Percentiles rank a stretch among this genome's conserved stretches.
Evolutionary conservation across 2,888 invertebrate genomes (phyloP).

Genomic region (Sphaeridia pumilis): DNA sequence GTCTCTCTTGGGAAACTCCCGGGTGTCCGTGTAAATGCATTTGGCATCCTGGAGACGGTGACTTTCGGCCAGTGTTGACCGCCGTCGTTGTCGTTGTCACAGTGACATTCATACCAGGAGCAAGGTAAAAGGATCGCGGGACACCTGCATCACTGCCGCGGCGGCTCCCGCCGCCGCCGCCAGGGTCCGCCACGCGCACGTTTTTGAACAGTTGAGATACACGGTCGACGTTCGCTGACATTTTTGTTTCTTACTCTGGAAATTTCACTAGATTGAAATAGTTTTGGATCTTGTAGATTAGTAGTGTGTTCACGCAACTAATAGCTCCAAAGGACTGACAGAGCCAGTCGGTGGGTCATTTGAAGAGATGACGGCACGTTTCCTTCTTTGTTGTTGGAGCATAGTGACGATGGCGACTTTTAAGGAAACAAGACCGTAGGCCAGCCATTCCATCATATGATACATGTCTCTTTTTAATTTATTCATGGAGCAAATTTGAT

Average conservation of each 20-base stretch:
- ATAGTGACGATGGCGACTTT: not conserved
- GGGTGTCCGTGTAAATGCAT: constrained; percentile 26
- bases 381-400: not conserved
- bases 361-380: no score
- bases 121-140: constrained; percentile 31
- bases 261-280: not conserved
- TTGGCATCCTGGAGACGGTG: constrained; percentile 26
- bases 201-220: constrained; percentile 32
- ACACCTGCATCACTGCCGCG: constrained; percentile 34
- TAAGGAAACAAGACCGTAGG: constrained; percentile 4
- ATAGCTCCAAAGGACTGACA: no score
- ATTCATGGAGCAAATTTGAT: constrained; percentile 4
- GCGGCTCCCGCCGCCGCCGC: constrained; percentile 25
- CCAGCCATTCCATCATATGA: not conserved
- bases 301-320: no score
- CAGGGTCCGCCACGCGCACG: constrained; percentile 21
- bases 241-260: constrained; percentile 11
- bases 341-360: no score
- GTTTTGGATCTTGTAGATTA: no score
- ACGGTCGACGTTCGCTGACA: constrained; percentile 25
- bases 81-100: constrained; percentile 17
- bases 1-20: constrained; percentile 25
- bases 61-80: constrained; percentile 21
- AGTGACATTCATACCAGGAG: constrained; percentile 25
- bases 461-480: not conserved